Evolutionary conservation across 2,888 invertebrate genomes (phyloP).

Genomic region (Augiades crinisus): DNA sequence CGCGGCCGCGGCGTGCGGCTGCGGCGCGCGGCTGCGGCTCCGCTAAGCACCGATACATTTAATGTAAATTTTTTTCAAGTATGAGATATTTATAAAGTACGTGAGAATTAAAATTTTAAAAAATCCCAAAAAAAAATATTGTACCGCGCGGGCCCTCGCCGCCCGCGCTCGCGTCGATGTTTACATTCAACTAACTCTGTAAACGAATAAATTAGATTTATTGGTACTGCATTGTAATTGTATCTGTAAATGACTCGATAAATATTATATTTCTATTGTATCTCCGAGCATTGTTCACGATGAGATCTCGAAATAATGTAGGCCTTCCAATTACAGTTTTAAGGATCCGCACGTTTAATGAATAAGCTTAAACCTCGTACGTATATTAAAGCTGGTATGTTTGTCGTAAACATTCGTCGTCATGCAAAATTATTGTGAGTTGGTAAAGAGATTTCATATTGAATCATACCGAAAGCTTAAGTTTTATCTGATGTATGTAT

Average conservation of each 20-base stretch:
- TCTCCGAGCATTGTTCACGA: too few species aligned
- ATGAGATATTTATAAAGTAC: slow-evolving; percentile 80
- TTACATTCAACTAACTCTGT: slow-evolving; percentile 72
- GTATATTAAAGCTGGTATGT: too few species aligned
- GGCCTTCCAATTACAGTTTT: too few species aligned
- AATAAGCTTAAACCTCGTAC: too few species aligned
- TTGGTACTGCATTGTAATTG: slow-evolving; percentile 71
- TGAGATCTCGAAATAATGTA: too few species aligned
- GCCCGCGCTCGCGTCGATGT: slow-evolving; percentile 50
- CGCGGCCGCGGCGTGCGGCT: slow-evolving; percentile 24
- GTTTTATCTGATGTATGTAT: too few species aligned
- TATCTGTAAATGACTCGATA: slow-evolving; percentile 78
- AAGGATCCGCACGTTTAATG: too few species aligned
- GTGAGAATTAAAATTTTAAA: slow-evolving; percentile 70
- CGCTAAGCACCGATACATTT: slow-evolving; percentile 69
- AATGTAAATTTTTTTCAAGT: slow-evolving; percentile 79
- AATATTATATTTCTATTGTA: slow-evolving; percentile 79
- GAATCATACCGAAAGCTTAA: too few species aligned
- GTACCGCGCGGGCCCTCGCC: slow-evolving; percentile 52
- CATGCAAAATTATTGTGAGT: too few species aligned
- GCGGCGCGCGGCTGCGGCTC: slow-evolving; percentile 43
- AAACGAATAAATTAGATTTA: slow-evolving; percentile 78
- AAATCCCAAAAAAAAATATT: slow-evolving; percentile 61
- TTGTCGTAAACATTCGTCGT: too few species aligned
- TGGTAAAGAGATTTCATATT: too few species aligned